Conservation (phyloP, 1,140 invertebrate species). For the Augochlora pura region DNA sequence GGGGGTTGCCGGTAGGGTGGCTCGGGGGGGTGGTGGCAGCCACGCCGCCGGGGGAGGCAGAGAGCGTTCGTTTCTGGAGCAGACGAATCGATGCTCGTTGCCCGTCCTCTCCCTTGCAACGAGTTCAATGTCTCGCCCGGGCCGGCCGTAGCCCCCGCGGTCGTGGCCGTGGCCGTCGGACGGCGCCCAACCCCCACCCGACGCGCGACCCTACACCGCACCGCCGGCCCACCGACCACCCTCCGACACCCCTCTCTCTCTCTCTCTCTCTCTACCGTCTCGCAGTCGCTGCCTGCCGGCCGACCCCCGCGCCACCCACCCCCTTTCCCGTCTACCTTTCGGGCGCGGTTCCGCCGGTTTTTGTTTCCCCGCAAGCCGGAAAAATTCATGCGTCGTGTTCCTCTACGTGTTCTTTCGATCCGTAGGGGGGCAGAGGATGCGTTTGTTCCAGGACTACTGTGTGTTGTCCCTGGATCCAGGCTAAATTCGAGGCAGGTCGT, state of each 20-base stretch:
- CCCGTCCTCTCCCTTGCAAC: conserved; percentile 70
- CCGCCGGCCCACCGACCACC: conserved; percentile 1
- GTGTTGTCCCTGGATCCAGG: too few relatives aligned
- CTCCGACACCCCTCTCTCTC: neutral
- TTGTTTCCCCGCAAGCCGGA: conserved; percentile 29
- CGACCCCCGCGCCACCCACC: neutral
- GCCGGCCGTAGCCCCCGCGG: conserved; percentile 67
- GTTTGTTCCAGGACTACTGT: too few relatives aligned
- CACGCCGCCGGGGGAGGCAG: conserved; percentile 55
- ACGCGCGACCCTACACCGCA: neutral
- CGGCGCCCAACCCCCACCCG: conserved; percentile 36
- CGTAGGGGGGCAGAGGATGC: neutral
- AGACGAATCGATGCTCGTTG: conserved; percentile 76
- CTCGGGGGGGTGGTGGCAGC: conserved; percentile 40
- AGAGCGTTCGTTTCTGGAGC: conserved; percentile 74
- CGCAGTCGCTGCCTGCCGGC: conserved; percentile 5
- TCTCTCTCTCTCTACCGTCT: neutral
- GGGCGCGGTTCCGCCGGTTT: conserved; percentile 32
- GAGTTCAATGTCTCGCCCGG: conserved; percentile 79
- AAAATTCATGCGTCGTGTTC: conserved; percentile 43
- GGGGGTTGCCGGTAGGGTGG: conserved; percentile 32
- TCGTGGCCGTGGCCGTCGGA: conserved; percentile 64
- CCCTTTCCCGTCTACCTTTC: conserved; percentile 42
- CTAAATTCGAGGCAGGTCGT: too few relatives aligned
- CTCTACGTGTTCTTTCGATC: neutral